Evolutionary conservation across 1,140 invertebrate genomes (phyloP).

Genomic region (Saccostrea glomerata): DNA sequence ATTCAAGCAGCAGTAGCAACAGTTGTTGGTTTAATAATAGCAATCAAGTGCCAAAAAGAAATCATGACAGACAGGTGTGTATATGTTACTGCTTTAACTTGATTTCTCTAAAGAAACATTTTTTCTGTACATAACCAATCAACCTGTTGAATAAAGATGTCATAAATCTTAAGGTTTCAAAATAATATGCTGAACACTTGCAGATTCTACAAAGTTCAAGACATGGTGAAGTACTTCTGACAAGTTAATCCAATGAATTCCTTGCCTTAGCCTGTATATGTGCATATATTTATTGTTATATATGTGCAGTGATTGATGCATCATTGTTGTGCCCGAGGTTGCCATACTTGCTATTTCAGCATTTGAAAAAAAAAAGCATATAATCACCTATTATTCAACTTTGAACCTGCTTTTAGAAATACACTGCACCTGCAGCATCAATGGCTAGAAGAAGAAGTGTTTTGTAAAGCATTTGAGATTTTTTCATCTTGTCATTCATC

Average conservation of each 20-base stretch:
- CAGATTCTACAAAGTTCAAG: neutral
- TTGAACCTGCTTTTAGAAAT: too few species aligned
- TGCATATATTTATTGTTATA: neutral
- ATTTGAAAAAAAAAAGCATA: neutral
- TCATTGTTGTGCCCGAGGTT: neutral
- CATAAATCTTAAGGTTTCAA: too few species aligned
- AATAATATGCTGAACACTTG: neutral
- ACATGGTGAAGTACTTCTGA: neutral
- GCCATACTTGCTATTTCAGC: neutral
- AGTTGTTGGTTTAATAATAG: conserved; percentile 60
- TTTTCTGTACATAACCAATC: neutral
- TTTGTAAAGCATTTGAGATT: too few species aligned
- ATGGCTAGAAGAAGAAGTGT: too few species aligned
- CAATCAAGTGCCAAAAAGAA: conserved; percentile 58
- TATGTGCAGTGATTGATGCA: neutral
- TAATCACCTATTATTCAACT: neutral
- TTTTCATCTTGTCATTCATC: too few species aligned
- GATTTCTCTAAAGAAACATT: neutral
- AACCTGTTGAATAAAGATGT: neutral
- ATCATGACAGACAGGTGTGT: conserved; percentile 68
- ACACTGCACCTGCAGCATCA: too few species aligned
- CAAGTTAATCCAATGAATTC: neutral
- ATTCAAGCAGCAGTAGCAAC: conserved; percentile 65
- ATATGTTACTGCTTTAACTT: neutral
- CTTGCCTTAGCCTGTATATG: neutral